Evolutionary conservation across 2,797 vertebrate species (phyloP), one percentile per base, ranked within the genome.

Genomic region (Peromyscus eremicus): DNA sequence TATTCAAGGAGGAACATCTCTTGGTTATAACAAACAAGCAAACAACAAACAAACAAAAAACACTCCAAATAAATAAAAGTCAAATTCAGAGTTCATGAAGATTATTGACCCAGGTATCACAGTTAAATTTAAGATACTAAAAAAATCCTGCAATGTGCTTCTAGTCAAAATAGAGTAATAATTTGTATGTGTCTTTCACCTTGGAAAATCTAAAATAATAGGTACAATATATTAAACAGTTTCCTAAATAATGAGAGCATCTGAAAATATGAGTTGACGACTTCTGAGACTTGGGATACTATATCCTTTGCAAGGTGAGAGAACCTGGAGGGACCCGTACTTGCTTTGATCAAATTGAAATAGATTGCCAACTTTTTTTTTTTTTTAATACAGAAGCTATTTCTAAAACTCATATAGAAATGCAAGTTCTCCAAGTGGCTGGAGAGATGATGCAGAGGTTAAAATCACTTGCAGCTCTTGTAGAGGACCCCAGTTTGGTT

Each of bases 1-100:
- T 55, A 10, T 96, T 71, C 76, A 85, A 87, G 13, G 34, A 90
- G 73, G 57, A 96, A 88, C n/a, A 62, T 16, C 46, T 52, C 12
- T 81, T 93, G 21, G 40, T 92, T 84, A 43, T 43, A 75, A 52
- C 43, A 77, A 77, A 71, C 34, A 73, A 40, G 37, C 43, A 77
- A 29, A 43, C 25, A 81, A n/a, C 9, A 14, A 76, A 5, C 16
- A 19, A 52, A 46, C 5, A 32, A 66, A 91, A 95, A 84, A 81
- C 17, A 91, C 57, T 6, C 12, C 6, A 93, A 87, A 93, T 62
- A 80, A 91, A 14, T 46, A 57, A 83, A 95, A 34, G 2, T 46
- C 93, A 55, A 84, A 81, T 71, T 29, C 13, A 83, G 57, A 64
- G 37, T 49, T 73, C 12, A 84, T 80, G 32, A 76, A 23, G 64